Evolutionary conservation across 2,113 vertebrate species (phyloP), one percentile per base, ranked within the genome.

Genomic region (Beaufortia kweichowensis): DNA sequence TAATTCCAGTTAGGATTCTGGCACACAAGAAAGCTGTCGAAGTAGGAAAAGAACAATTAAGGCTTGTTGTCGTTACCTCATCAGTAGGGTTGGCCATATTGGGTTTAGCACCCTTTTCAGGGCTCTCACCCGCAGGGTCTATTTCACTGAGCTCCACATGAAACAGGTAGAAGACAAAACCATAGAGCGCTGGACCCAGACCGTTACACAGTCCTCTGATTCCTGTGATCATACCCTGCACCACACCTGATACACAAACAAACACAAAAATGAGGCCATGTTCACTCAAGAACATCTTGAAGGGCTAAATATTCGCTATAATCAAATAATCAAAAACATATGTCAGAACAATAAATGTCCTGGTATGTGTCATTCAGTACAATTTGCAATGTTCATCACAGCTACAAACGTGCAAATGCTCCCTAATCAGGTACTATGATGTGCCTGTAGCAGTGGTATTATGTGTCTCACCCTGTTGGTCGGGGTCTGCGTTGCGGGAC

Each of bases 21-120:
- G n/a, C n/a, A n/a, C n/a, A n/a, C n/a, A n/a, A n/a, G n/a, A n/a
- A n/a, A n/a, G n/a, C n/a, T n/a, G n/a, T n/a, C n/a, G n/a, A n/a
- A n/a, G n/a, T n/a, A n/a, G n/a, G n/a, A n/a, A n/a, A n/a, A n/a
- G n/a, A n/a, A n/a, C n/a, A n/a, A n/a, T n/a, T n/a, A 21, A 19
- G 17, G 6, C 19, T n/a, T 53, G 7, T n/a, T n/a, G n/a, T n/a
- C 19, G 6, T 80, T 84, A 96, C 95, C 94, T 96, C 95, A 1
- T 96, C 94, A 0, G 94, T 95, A 63, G 95, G 95, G 87, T 96
- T 96, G 84, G 90, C 94, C 94, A 96, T 95, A 87, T 95, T 95
- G 79, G 84, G 59, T 86, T 93, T 95, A 79, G 84, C 86, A 84
- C 88, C 90, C 84, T 94, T 95, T 12, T 88, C 93, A 1, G 89